Evolutionary conservation across 2,797 vertebrate genomes (phyloP).

Genomic region (Sciaenops ocellatus): DNA sequence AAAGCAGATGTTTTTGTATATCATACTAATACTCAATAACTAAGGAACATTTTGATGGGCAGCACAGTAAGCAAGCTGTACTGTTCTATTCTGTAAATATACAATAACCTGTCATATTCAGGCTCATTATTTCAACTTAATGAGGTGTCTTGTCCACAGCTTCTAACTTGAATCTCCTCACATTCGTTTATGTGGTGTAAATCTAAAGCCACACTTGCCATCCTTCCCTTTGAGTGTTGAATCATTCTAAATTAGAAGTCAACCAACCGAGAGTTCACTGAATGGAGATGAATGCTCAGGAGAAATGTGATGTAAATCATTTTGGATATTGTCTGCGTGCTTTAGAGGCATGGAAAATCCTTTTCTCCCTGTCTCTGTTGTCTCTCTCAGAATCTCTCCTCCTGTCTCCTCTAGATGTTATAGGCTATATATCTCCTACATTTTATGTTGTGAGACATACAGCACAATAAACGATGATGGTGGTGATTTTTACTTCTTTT

Average conservation of each 20-base stretch:
- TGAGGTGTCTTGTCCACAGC: slow-evolving; percentile 30
- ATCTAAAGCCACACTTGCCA: slow-evolving; percentile 40
- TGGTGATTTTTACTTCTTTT: slow-evolving; percentile 35
- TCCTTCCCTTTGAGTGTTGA: slow-evolving; percentile 57
- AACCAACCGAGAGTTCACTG: slow-evolving; percentile 42
- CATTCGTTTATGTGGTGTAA: slow-evolving; percentile 25
- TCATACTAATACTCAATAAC: neutral
- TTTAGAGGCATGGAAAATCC: slow-evolving; percentile 27
- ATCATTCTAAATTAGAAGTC: slow-evolving; percentile 63
- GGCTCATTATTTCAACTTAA: slow-evolving; percentile 13
- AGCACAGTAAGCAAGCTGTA: neutral
- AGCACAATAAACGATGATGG: slow-evolving; percentile 23
- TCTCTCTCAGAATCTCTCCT: slow-evolving; percentile 3
- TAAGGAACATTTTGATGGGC: neutral
- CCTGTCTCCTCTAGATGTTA: slow-evolving; percentile 18
- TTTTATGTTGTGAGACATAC: slow-evolving; percentile 16
- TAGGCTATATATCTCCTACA: neutral
- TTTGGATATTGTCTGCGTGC: slow-evolving; percentile 48
- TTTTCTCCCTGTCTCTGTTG: slow-evolving; percentile 7
- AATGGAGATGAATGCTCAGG: slow-evolving; percentile 56
- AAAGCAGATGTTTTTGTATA: neutral
- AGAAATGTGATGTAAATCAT: slow-evolving; percentile 61
- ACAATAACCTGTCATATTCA: slow-evolving; percentile 19
- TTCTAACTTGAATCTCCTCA: slow-evolving; percentile 9
- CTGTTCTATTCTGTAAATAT: slow-evolving; percentile 23